Percentiles rank a stretch among this genome's conserved stretches.
These are phyloP conservation scores for Vulpes vulpes DNA, from an alignment of 2,113 vertebrate genomes.

Conservation along the genomic window DNA sequence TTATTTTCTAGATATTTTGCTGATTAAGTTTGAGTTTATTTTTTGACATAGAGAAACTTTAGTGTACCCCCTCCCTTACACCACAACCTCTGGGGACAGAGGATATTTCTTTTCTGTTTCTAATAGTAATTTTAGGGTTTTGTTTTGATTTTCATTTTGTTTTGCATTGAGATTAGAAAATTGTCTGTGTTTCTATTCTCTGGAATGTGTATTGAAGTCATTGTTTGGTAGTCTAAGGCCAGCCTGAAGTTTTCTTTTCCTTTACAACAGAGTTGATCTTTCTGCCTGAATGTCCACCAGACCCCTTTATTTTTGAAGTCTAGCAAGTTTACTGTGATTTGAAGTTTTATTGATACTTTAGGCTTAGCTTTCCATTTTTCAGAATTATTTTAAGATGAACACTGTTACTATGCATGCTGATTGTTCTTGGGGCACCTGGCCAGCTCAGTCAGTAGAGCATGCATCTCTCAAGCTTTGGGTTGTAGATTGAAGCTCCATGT, in stretches of 20 bases:
- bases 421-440: neutral
- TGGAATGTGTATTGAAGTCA: neutral
- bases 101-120: neutral
- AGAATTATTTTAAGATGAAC: neutral
- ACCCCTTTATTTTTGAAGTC: neutral
- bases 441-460: neutral
- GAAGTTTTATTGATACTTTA: neutral
- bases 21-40: neutral
- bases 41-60: neutral
- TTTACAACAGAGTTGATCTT: neutral
- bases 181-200: neutral
- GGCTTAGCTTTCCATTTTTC: neutral
- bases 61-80: neutral
- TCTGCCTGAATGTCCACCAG: neutral
- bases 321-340: neutral
- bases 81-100: neutral
- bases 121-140: neutral
- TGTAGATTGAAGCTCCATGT: neutral
- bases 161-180: neutral
- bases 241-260: neutral
- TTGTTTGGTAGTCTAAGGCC: neutral
- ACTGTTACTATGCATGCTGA: neutral
- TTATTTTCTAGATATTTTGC: constrained; percentile 28
- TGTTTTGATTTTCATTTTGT: neutral
- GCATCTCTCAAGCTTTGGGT: neutral